Evolutionary conservation across 2,113 vertebrate species (phyloP).

Genomic region (Amphiprion ocellaris): DNA sequence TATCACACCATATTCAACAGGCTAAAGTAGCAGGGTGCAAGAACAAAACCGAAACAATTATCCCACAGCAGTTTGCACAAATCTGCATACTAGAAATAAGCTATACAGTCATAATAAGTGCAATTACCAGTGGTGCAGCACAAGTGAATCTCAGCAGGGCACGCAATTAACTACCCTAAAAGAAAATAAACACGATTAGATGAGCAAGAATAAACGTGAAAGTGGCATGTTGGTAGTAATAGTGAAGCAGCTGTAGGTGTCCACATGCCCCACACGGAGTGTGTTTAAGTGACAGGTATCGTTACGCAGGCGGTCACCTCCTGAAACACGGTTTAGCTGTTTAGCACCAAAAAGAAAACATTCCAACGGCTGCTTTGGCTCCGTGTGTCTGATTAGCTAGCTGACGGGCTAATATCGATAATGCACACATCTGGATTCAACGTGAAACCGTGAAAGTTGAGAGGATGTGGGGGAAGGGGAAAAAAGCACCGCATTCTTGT

Average conservation of each 20-base stretch:
- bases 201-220: neutral
- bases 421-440: too few relatives aligned
- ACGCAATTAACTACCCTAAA: neutral
- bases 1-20: slow-evolving; percentile 65
- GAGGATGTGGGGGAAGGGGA: too few relatives aligned
- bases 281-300: slow-evolving; percentile 54
- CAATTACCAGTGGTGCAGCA: neutral
- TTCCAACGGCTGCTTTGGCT: too few relatives aligned
- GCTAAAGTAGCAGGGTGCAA: slow-evolving; percentile 30
- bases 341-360: neutral
- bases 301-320: slow-evolving; percentile 53
- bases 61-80: slow-evolving; percentile 5
- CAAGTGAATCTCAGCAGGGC: slow-evolving; percentile 5
- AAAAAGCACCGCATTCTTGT: slow-evolving; percentile 1
- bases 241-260: slow-evolving; percentile 6
- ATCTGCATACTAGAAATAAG: neutral
- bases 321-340: slow-evolving; percentile 56
- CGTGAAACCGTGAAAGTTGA: too few relatives aligned
- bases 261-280: slow-evolving; percentile 8
- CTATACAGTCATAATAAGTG: neutral
- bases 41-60: neutral
- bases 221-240: too few relatives aligned
- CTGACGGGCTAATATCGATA: too few relatives aligned
- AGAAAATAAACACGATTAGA: neutral
- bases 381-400: too few relatives aligned